A percentile compares a stretch with the other conserved stretches of the same genome.
phyloP scores from a whole-genome alignment of 2,113 vertebrate genomes.

The Phainopepla nitens region DNA sequence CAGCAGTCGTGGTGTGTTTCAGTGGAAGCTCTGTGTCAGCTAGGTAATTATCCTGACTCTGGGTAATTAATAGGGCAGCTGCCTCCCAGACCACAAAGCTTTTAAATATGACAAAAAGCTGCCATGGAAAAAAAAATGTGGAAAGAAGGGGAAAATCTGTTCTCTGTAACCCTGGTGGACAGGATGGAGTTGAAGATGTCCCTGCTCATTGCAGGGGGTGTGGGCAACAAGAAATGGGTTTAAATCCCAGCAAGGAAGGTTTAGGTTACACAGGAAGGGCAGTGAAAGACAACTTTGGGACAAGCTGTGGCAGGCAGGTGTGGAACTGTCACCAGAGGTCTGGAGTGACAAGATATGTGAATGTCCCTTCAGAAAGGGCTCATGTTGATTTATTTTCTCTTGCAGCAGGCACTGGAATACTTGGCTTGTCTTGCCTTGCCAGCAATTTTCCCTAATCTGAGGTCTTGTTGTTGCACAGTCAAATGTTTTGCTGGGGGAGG shows the following conservation, averaged over 20 bases:
- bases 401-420: background rate
- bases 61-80: background rate
- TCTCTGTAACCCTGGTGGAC: background rate
- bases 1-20: background rate
- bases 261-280: background rate
- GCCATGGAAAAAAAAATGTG: background rate
- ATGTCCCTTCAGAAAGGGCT: background rate
- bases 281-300: background rate
- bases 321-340: background rate
- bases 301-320: background rate
- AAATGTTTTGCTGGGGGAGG: background rate
- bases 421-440: background rate
- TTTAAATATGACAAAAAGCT: background rate
- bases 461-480: background rate
- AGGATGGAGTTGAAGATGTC: background rate
- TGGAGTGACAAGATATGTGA: background rate
- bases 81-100: background rate
- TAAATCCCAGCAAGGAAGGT: background rate
- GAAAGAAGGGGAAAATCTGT: background rate
- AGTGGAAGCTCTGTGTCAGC: conserved; percentile 35
- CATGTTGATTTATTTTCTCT: accelerated
- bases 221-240: background rate
- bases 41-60: background rate
- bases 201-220: background rate
- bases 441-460: background rate